A percentile compares a stretch with the other conserved stretches of the same genome.
These are phyloP conservation scores for Melanotaenia pygmaea DNA, from an alignment of 2,797 vertebrate genomes.

Conservation along the genomic window DNA sequence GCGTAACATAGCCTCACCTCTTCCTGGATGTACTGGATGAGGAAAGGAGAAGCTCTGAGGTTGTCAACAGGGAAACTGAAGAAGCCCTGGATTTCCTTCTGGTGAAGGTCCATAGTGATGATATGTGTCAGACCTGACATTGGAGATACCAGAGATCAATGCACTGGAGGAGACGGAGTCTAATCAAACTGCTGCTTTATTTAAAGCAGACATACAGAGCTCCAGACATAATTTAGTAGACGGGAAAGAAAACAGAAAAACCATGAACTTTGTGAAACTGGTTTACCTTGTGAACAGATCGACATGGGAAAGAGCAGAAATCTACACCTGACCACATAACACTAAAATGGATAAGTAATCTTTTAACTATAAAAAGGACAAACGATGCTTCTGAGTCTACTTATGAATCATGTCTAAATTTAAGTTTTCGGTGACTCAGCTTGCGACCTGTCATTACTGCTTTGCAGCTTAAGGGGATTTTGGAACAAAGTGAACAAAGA, in stretches of 20 bases:
- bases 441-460: no score
- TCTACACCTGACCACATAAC: no score
- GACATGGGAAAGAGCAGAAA: no score
- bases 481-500: no score
- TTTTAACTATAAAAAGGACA: no score
- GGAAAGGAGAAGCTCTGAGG: conserved; percentile 95
- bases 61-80: conserved; percentile 98
- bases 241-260: no score
- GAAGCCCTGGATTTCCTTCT: conserved; percentile 99
- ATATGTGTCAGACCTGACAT: conserved; percentile 93
- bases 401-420: no score
- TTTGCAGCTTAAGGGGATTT: no score
- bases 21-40: conserved; percentile 99
- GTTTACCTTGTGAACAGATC: neutral
- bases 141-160: neutral
- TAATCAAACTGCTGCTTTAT: neutral
- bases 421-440: no score
- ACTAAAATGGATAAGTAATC: no score
- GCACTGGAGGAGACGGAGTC: neutral
- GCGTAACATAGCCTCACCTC: conserved; percentile 83
- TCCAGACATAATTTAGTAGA: neutral
- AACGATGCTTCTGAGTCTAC: no score
- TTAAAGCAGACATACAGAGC: neutral
- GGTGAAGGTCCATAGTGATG: conserved; percentile 99
- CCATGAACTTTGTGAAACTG: neutral